Evolutionary conservation across 2,888 invertebrate genomes (phyloP).

Genomic region (Agrypnus murinus): DNA sequence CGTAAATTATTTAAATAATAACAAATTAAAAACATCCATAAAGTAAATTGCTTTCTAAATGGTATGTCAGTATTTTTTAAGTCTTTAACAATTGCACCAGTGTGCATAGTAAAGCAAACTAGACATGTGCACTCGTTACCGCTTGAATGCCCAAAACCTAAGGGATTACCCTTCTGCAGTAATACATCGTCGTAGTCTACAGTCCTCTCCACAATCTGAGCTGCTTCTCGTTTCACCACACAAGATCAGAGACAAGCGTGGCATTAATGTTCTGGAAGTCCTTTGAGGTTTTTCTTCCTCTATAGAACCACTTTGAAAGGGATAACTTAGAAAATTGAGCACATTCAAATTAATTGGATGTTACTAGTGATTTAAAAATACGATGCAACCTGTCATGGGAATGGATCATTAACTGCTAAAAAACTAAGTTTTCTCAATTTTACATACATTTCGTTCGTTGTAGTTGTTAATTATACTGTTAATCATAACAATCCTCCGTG

Average conservation of each 20-base stretch:
- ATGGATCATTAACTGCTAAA: too few species aligned
- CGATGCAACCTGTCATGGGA: too few species aligned
- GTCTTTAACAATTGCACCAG: background rate
- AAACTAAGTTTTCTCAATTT: too few species aligned
- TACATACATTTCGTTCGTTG: too few species aligned
- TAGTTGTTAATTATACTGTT: too few species aligned
- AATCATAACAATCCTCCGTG: too few species aligned
- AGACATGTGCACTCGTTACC: background rate
- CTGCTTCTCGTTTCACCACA: slow-evolving; percentile 9
- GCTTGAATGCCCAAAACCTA: background rate
- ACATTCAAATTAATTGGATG: slow-evolving; percentile 4
- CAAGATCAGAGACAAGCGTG: background rate
- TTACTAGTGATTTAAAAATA: background rate
- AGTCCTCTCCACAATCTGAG: background rate
- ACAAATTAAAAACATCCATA: too few species aligned
- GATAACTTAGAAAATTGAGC: slow-evolving; percentile 2
- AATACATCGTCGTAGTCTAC: background rate
- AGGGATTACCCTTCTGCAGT: background rate
- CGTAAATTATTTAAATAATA: too few species aligned
- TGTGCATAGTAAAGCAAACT: background rate
- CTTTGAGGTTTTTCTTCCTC: background rate
- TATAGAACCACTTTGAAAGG: slow-evolving; percentile 2
- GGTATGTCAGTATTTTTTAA: too few species aligned
- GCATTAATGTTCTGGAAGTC: slow-evolving; percentile 4
- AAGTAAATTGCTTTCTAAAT: too few species aligned